Evolutionary conservation across 1,140 invertebrate genomes (phyloP).

Genomic region (Drosophila subpulchrella): DNA sequence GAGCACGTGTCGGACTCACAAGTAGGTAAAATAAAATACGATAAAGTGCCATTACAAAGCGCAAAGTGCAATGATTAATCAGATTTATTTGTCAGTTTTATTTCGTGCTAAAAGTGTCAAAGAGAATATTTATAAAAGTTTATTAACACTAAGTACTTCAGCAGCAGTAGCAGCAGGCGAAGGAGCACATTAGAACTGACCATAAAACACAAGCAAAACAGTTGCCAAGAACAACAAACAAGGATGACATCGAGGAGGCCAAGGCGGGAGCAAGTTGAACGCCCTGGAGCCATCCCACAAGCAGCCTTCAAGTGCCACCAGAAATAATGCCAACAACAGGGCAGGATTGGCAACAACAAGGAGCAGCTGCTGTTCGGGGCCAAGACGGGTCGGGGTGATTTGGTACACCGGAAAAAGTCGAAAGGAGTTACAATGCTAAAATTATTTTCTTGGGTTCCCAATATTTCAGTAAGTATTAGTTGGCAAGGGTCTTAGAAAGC

Average conservation of each 20-base stretch:
- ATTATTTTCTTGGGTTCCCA: no score
- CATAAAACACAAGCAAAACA: conserved; percentile 81
- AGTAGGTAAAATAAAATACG: conserved; percentile 50
- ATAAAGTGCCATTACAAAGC: conserved; percentile 68
- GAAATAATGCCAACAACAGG: conserved; percentile 32
- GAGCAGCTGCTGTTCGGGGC: conserved; percentile 22
- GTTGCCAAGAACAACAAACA: conserved; percentile 70
- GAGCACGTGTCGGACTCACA: conserved; percentile 18
- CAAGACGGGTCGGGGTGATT: background rate
- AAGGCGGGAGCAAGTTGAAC: conserved; percentile 61
- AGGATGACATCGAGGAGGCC: conserved; percentile 34
- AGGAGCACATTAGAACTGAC: conserved; percentile 74
- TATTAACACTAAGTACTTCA: conserved; percentile 82
- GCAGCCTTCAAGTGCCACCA: conserved; percentile 67
- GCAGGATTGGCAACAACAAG: conserved; percentile 22
- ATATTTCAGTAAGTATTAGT: no score
- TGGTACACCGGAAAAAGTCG: background rate
- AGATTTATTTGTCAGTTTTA: conserved; percentile 83
- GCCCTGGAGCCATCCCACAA: conserved; percentile 56
- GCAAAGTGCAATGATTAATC: conserved; percentile 83
- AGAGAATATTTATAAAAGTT: conserved; percentile 83
- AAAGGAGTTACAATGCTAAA: no score
- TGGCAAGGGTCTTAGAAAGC: no score
- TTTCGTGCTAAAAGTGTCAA: conserved; percentile 83
- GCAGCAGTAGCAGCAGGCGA: conserved; percentile 11